phyloP scores from a whole-genome alignment of 2,888 invertebrate species.

The Ichneumoninae sp. region DNA sequence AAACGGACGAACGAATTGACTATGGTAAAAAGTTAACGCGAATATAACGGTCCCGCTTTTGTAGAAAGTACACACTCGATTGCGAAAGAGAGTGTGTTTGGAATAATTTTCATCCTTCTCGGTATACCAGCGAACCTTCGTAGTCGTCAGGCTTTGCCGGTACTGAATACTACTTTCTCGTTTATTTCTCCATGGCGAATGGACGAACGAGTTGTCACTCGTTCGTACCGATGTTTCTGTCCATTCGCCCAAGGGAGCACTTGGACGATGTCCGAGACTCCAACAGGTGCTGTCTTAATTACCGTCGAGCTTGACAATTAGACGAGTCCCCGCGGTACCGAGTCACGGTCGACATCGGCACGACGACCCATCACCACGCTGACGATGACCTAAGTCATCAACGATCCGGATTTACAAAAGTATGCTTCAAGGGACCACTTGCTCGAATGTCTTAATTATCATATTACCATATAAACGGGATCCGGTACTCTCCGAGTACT shows the following conservation, averaged over 20 bases:
- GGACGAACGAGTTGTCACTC: slow-evolving; percentile 11
- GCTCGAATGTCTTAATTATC: slow-evolving; percentile 74
- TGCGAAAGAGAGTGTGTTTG: slow-evolving; percentile 6
- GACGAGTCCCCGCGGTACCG: slow-evolving; percentile 42
- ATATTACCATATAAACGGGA: slow-evolving; percentile 73
- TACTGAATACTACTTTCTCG: slow-evolving; percentile 4
- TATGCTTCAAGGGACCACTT: slow-evolving; percentile 36
- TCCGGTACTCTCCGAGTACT: slow-evolving; percentile 58
- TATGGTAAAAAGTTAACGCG: slow-evolving; percentile 6
- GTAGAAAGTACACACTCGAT: slow-evolving; percentile 9
- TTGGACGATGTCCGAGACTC: slow-evolving; percentile 28
- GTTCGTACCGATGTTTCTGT: slow-evolving; percentile 12
- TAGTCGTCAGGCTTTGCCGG: neutral
- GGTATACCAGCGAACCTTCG: slow-evolving; percentile 3
- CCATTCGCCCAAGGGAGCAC: slow-evolving; percentile 48
- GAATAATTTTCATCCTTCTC: slow-evolving; percentile 6
- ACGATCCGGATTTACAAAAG: slow-evolving; percentile 42
- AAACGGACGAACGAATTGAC: slow-evolving; percentile 23
- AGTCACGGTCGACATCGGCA: slow-evolving; percentile 31
- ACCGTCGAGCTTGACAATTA: slow-evolving; percentile 54
- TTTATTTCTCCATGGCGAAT: slow-evolving; percentile 24
- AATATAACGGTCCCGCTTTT: slow-evolving; percentile 7
- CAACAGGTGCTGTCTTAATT: slow-evolving; percentile 55
- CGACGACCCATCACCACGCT: slow-evolving; percentile 4
- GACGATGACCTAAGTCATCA: slow-evolving; percentile 43